Percentiles rank a stretch among this genome's conserved stretches.
These are phyloP conservation scores for Furnarius figulus DNA, from an alignment of 2,113 vertebrate genomes.

Conservation along the genomic window DNA sequence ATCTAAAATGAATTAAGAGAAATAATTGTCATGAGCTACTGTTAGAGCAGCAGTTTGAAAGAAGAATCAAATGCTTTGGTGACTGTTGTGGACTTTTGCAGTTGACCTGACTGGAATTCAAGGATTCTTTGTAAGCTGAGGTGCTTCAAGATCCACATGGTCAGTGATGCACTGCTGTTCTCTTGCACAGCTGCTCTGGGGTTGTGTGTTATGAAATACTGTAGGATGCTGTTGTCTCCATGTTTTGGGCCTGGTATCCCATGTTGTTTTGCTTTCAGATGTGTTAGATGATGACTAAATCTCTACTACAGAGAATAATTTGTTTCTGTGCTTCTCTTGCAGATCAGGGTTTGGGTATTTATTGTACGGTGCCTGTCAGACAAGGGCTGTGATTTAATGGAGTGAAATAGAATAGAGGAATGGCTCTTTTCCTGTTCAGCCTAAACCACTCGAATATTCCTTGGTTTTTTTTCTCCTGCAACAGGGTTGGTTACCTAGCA, in stretches of 20 bases:
- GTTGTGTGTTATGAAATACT: neutral
- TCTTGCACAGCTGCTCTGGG: neutral
- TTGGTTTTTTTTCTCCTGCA: neutral
- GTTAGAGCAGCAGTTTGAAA: neutral
- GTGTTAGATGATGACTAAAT: neutral
- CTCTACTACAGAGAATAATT: neutral
- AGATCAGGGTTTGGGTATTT: neutral
- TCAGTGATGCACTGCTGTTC: neutral
- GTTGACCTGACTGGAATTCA: neutral
- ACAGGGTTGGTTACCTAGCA: slow-evolving; percentile 88
- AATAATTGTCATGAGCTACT: neutral
- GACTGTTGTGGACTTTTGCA: neutral
- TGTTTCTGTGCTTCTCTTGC: neutral
- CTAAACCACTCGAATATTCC: neutral
- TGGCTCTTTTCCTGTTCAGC: neutral
- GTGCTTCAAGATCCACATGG: neutral
- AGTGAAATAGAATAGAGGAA: neutral
- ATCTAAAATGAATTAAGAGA: neutral
- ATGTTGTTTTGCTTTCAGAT: neutral
- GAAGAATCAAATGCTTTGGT: neutral
- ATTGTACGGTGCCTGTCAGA: neutral
- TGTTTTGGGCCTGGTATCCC: neutral
- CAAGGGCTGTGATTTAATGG: neutral
- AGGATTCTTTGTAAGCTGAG: neutral
- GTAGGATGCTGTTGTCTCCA: neutral